Base-by-base conservation (phyloP, 2,888 invertebrate genomes). In the Drosophila kuntzei region DNA sequence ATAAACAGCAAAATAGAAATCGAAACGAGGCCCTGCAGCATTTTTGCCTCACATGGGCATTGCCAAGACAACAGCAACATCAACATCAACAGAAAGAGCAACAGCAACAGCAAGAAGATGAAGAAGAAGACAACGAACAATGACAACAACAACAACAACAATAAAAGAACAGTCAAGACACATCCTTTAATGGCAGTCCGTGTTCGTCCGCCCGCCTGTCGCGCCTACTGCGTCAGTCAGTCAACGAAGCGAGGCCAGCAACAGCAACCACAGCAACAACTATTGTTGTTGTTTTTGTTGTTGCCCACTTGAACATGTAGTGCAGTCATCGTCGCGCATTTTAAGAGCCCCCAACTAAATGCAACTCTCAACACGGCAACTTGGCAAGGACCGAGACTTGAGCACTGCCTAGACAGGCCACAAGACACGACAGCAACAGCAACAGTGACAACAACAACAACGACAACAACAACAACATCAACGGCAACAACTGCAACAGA, bases 231-330 rank as follows among this genome's bases (percentile, higher is more conserved):
- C 72, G 67, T 67, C 78, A 73, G 65, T 81, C 71, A 62, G 67
- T 79, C 79, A 82, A 62, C 71, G 16, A 71, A 62, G 79, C 76
- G 53, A 70, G 73, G 73, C 73, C 78, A 73, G 27, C 68, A 74
- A 27, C 73, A 67, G 49, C 49, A 59, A 27, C 60, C 46, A 36
- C 27, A 39, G 11, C 65, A 49, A 3, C 51, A 34, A 36, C 51
- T 18, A 25, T 29, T 39, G 36, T 20, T 63, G 66, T 34, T 69
- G 71, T 49, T 70, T 63, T 51, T 68, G 70, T 59, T 83, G 81
- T 80, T 71, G 82, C 53, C 80, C 86, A 83, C 86, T 88, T 88
- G 86, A 83, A 79, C 82, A 87, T 88, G 83, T 88, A 88, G 83
- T 69, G 80, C 79, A 82, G 80, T 80, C 89, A 79, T 84, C 74